These are phyloP conservation scores for Arrhopalites spinosus DNA, from an alignment of 2,888 invertebrate species.

Conservation along the genomic window DNA sequence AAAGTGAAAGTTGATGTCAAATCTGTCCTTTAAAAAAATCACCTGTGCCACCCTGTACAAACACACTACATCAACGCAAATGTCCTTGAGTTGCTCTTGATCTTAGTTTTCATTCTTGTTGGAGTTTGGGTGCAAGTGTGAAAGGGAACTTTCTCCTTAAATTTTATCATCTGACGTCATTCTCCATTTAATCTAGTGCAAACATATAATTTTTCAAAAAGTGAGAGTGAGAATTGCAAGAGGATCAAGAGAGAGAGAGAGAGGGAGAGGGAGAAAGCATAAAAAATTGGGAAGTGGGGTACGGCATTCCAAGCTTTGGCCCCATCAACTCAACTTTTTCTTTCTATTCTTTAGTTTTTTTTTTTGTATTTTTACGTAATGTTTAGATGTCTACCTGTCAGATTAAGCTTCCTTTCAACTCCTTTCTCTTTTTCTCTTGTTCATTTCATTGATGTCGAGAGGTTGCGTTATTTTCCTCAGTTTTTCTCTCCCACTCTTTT, in stretches of 20 bases:
- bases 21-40: too few relatives aligned
- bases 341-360: neutral
- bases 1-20: too few relatives aligned
- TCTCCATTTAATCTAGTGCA: neutral
- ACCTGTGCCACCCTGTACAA: too few relatives aligned
- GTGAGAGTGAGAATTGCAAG: neutral
- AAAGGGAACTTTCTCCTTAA: neutral
- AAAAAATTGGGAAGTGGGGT: neutral
- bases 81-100: too few relatives aligned
- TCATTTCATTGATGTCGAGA: too few relatives aligned
- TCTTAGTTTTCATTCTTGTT: neutral
- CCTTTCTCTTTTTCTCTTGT: neutral
- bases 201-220: neutral
- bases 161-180: neutral
- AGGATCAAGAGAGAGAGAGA: neutral
- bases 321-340: neutral
- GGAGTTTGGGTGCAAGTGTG: neutral
- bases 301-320: neutral
- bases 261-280: neutral
- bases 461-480: neutral
- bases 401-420: constrained; percentile 30
- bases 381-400: constrained; percentile 18
- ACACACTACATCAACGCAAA: too few relatives aligned
- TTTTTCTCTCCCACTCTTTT: neutral
- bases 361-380: neutral